Percentiles rank a stretch among this genome's conserved stretches.
Conservation (phyloP, 2,797 vertebrate genomes). For the Novumbra hubbsi region DNA sequence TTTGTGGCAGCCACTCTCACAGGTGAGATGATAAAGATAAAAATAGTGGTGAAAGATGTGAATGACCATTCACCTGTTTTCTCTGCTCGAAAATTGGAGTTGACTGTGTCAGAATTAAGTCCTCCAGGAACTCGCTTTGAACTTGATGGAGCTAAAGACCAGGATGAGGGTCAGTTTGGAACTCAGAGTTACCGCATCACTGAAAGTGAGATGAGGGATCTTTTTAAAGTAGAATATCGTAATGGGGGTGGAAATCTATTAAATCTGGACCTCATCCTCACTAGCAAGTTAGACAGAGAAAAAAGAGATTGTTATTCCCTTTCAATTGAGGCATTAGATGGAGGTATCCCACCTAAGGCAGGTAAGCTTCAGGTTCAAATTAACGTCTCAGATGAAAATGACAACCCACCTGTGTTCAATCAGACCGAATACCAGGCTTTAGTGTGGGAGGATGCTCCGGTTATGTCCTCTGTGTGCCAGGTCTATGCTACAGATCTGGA, state of each 20-base stretch:
- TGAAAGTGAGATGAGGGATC: constrained; percentile 45
- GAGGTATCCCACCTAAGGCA: constrained; percentile 77
- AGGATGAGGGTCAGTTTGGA: constrained; percentile 79
- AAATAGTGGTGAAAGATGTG: constrained; percentile 82
- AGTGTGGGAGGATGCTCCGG: constrained; percentile 77
- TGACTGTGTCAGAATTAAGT: constrained; percentile 85
- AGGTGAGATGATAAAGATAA: constrained; percentile 85
- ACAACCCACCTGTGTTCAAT: constrained; percentile 86
- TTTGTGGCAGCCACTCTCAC: constrained; percentile 87
- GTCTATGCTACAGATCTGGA: constrained; percentile 84
- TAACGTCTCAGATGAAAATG: constrained; percentile 86
- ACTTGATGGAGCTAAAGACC: constrained; percentile 81
- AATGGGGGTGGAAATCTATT: constrained; percentile 41
- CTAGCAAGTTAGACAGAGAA: constrained; percentile 80
- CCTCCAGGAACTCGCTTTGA: constrained; percentile 81
- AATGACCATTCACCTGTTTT: constrained; percentile 89
- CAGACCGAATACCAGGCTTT: constrained; percentile 77
- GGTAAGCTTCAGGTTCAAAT: constrained; percentile 77
- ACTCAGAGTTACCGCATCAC: constrained; percentile 83
- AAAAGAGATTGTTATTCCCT: constrained; percentile 71
- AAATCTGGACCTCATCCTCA: constrained; percentile 79
- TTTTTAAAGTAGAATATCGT: constrained; percentile 66
- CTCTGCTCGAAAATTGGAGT: constrained; percentile 58
- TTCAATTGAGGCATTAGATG: constrained; percentile 86
- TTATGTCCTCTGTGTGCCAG: constrained; percentile 74